Conservation (phyloP, 2,797 vertebrate genomes). For the Epinephelus awoara region DNA sequence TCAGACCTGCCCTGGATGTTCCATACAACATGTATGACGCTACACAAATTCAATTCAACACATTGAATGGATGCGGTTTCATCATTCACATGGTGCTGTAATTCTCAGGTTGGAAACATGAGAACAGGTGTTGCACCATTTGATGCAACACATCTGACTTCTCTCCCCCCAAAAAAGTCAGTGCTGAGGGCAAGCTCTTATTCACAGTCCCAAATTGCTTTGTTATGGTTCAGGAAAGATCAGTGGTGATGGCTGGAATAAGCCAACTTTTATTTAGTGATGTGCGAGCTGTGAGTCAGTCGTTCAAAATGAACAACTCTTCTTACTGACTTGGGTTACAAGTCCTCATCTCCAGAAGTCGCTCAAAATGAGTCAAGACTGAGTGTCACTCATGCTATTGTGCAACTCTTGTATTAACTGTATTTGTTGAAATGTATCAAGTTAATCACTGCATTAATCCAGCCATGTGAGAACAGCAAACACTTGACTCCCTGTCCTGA, state of each 20-base stretch:
- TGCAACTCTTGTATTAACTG: no score
- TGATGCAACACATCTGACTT: constrained; percentile 38
- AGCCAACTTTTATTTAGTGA: background rate
- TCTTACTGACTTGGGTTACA: no score
- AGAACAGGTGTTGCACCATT: constrained; percentile 41
- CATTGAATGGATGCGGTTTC: constrained; percentile 19
- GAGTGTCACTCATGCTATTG: no score
- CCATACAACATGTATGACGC: background rate
- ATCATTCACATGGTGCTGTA: constrained; percentile 28
- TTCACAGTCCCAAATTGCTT: background rate
- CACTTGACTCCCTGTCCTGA: no score
- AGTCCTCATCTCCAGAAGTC: no score
- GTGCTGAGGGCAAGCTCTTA: constrained; percentile 9
- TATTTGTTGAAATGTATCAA: no score
- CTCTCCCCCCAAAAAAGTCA: background rate
- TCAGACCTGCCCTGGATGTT: constrained; percentile 14
- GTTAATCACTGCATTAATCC: no score
- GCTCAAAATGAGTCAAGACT: no score
- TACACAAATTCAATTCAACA: constrained; percentile 8
- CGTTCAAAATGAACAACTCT: no score
- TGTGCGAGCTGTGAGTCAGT: no score
- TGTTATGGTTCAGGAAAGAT: background rate
- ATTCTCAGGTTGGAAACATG: constrained; percentile 20
- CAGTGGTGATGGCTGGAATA: background rate
- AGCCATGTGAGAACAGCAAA: no score